Conservation (phyloP, 1,140 invertebrate species). For the Sinella curviseta region DNA sequence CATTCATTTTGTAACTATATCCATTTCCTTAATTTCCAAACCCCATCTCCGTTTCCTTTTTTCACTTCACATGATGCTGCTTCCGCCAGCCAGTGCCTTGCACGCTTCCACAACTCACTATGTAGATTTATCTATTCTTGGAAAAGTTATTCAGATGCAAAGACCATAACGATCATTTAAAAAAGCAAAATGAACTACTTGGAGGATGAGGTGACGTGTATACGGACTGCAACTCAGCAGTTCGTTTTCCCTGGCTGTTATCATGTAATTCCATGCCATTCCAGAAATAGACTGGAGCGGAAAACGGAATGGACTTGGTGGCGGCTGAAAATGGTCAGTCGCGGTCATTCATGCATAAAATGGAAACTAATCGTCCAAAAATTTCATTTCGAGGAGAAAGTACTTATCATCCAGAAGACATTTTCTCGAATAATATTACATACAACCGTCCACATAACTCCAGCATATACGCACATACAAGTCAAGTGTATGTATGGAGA, state of each 20-base stretch:
- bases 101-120: no score
- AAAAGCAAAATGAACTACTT: not conserved
- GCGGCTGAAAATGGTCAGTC: not conserved
- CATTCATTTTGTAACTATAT: slow-evolving; percentile 22
- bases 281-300: not conserved
- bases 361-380: slow-evolving; percentile 33
- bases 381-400: not conserved
- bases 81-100: no score
- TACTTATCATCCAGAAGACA: not conserved
- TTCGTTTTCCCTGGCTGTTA: not conserved
- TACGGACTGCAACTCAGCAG: not conserved
- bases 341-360: slow-evolving; percentile 20
- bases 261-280: not conserved
- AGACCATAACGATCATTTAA: not conserved
- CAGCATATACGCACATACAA: no score
- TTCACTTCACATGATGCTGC: no score
- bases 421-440: not conserved
- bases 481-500: no score
- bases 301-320: not conserved
- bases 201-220: not conserved
- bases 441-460: no score
- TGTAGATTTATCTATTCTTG: no score
- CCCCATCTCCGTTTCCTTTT: slow-evolving; percentile 24
- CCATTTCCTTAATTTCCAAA: slow-evolving; percentile 23
- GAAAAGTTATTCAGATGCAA: not conserved